These are phyloP conservation scores for Scleropages formosus DNA, from an alignment of 2,797 vertebrate species.

Conservation along the genomic window DNA sequence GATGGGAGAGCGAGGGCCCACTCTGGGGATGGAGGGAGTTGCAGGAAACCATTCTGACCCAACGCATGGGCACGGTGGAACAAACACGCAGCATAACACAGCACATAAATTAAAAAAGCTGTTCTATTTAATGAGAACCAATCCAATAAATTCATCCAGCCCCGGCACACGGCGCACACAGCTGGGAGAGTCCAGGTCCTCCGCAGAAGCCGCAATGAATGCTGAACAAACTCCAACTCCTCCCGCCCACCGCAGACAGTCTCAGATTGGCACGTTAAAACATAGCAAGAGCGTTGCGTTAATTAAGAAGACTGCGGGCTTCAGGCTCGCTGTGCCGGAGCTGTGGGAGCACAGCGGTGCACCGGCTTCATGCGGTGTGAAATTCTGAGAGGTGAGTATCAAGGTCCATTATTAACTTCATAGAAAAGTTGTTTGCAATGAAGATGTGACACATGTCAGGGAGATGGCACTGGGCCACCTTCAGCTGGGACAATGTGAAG, in stretches of 20 bases:
- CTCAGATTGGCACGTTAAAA: background rate
- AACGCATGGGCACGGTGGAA: background rate
- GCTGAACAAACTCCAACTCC: background rate
- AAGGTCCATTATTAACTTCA: no score
- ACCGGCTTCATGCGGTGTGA: no score
- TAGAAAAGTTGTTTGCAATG: no score
- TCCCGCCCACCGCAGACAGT: background rate
- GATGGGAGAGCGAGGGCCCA: background rate
- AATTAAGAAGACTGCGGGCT: background rate
- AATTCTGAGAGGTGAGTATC: no score
- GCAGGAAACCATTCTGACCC: background rate
- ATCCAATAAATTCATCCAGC: background rate
- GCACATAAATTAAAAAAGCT: constrained; percentile 27
- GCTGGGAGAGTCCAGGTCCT: background rate
- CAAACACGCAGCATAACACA: background rate
- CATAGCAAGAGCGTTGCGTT: background rate
- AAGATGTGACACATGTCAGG: no score
- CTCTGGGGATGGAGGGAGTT: no score
- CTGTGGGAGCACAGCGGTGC: no score
- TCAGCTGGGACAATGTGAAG: no score
- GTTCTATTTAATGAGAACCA: constrained; percentile 10
- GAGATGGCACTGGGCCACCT: no score
- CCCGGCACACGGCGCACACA: background rate
- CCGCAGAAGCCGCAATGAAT: background rate
- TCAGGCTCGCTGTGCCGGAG: no score